Base-by-base conservation (phyloP, 2,797 vertebrate species). In the Falco rusticolus region DNA sequence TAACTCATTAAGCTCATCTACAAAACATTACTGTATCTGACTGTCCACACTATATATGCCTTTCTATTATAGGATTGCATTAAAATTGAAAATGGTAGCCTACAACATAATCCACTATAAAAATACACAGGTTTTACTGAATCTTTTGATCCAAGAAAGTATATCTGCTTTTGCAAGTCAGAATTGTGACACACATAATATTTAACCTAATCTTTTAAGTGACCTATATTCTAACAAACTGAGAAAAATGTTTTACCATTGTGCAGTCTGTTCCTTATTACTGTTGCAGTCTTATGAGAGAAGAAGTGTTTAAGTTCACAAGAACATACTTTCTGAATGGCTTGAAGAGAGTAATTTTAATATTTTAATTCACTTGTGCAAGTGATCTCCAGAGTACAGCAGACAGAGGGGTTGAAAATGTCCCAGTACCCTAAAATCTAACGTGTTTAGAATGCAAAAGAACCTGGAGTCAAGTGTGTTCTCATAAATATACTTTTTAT, bases 1-100 rank as follows among this genome's bases (percentile, higher is more conserved):
- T 87, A 94, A 69, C 51, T 87, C 72, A 93, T 92, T 94, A 90
- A 81, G 22, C 29, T 89, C 15, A 93, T 84, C 83, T 83, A 65
- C 33, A 79, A 94, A 88, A 87, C 39, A 82, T 87, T 87, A 79
- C 24, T 48, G 31, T 53, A 24, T n/a, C 41, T 60, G 12, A 41
- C 48, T 93, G 64, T 69, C 65, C 90, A 54, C 8, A 78, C 13
- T 56, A 65, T n/a, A 39, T 34, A 81, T 11, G 28, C 37, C 25
- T 68, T 83, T 87, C 29, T 45, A 31, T n/a, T 65, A 20, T 34
- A 91, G 6, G 1, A 59, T 26, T 48, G 14, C 25, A 64, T 47
- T 13, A 76, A 90, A 68, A 64, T 7, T 78, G 20, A 75, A 87
- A 64, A 89, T 5, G 8, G 71, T 45, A 70, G 11, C 14, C 37